phyloP scores from a whole-genome alignment of 1,140 invertebrate species.

The Chironomus striatipennis region DNA sequence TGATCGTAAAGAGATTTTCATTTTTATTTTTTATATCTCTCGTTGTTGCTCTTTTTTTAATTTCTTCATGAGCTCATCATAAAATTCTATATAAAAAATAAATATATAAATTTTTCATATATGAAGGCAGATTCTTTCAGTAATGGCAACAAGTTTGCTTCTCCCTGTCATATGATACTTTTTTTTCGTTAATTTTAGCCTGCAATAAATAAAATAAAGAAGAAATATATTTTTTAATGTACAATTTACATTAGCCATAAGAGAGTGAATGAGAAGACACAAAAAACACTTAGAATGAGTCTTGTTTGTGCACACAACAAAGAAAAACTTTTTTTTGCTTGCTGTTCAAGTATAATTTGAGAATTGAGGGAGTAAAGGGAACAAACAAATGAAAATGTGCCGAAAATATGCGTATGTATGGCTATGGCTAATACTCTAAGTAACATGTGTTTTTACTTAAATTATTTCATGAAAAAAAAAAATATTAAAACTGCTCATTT shows the following conservation, averaged over 20 bases:
- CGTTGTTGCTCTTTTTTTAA: background rate
- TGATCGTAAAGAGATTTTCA: background rate
- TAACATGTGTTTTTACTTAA: slow-evolving; percentile 14
- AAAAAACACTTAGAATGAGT: no score
- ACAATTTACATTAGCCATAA: slow-evolving; percentile 13
- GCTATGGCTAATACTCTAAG: background rate
- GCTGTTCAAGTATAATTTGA: background rate
- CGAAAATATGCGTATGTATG: background rate
- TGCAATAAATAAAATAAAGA: background rate
- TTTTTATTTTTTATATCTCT: background rate
- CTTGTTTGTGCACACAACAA: background rate
- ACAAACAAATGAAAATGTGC: background rate
- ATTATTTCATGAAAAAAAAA: background rate
- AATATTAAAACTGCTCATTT: no score
- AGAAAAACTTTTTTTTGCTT: background rate
- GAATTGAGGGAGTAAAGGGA: background rate
- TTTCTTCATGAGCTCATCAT: slow-evolving; percentile 8
- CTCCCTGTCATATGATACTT: slow-evolving; percentile 16
- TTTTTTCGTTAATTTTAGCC: slow-evolving; percentile 15
- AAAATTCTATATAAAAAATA: background rate
- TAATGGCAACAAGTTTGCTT: no score
- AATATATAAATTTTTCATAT: background rate
- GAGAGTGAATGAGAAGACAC: background rate
- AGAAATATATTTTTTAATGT: background rate
- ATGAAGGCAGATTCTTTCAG: no score